Conservation (phyloP, 2,113 vertebrate species). For the Empidonax alnorum region DNA sequence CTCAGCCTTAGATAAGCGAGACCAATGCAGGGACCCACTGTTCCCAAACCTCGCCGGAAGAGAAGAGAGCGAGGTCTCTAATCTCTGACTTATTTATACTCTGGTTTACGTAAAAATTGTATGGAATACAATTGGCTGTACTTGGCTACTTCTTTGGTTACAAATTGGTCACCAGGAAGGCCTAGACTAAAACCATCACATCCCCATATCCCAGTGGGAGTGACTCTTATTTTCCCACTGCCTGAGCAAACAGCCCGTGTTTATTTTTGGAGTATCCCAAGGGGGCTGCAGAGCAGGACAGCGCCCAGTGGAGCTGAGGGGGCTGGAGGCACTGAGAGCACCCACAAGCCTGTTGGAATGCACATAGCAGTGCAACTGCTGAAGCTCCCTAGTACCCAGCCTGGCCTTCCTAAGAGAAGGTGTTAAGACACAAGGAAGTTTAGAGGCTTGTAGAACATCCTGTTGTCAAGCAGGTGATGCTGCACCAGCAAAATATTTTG, state of each 20-base stretch:
- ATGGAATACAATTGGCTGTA: no score
- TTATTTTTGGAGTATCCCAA: not conserved
- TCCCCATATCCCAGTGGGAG: not conserved
- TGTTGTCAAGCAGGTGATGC: not conserved
- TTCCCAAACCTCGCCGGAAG: no score
- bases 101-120: no score
- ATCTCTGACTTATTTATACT: no score
- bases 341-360: not conserved
- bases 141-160: no score
- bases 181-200: no score
- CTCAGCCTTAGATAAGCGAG: no score
- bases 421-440: not conserved
- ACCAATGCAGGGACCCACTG: no score
- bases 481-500: not conserved
- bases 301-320: rapidly evolving
- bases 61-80: no score
- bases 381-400: not conserved
- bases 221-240: not conserved
- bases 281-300: not conserved
- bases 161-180: no score
- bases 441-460: not conserved
- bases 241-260: not conserved
- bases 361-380: not conserved
- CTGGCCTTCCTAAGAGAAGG: not conserved
- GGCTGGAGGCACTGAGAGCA: not conserved